Conservation (phyloP, 2,888 invertebrate species). For the Xanthia icteritia region DNA sequence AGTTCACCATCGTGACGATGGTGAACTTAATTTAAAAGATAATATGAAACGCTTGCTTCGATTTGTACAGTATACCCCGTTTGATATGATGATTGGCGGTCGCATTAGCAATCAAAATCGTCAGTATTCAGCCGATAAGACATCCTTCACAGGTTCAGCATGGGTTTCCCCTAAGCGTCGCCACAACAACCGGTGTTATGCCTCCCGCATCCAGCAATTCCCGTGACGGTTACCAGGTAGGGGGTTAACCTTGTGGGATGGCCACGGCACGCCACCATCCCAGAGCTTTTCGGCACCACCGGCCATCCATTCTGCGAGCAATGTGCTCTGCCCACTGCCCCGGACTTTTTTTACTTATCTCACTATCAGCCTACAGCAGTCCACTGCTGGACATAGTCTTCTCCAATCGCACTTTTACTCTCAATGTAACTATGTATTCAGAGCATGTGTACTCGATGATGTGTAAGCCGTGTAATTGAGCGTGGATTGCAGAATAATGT, state of each 20-base stretch:
- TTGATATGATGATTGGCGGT: too few species aligned
- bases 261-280: neutral
- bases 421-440: neutral
- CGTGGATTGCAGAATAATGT: neutral
- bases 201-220: too few species aligned
- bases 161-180: neutral
- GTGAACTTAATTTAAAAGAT: too few species aligned
- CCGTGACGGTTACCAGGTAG: too few species aligned
- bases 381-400: neutral
- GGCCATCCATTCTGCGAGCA: neutral
- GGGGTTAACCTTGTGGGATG: too few species aligned
- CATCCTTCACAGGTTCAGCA: neutral
- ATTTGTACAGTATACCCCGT: too few species aligned
- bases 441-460: neutral
- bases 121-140: neutral
- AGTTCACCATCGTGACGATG: too few species aligned
- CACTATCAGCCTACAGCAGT: too few species aligned
- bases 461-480: neutral
- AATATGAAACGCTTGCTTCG: too few species aligned
- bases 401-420: neutral
- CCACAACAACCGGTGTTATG: too few species aligned
- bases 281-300: neutral
- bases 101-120: too few species aligned
- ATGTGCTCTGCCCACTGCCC: neutral
- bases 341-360: neutral